These are phyloP conservation scores for Lucilia sericata DNA, from an alignment of 1,140 invertebrate genomes.

Conservation along the genomic window DNA sequence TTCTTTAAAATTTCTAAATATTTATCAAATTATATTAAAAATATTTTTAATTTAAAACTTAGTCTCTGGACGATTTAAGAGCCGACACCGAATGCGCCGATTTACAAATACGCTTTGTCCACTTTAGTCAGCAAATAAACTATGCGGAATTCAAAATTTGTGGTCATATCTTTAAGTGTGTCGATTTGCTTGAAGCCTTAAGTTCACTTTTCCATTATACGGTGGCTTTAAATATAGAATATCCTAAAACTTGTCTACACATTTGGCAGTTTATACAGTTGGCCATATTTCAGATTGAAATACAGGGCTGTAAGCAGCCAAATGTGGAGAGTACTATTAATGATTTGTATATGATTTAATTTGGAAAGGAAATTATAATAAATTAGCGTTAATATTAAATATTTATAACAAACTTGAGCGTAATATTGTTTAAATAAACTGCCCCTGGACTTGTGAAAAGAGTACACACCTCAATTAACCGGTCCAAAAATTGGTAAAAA, in stretches of 20 bases:
- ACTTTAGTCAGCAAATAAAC: not conserved
- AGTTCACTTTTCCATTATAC: slow-evolving; percentile 25
- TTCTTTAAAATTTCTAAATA: not conserved
- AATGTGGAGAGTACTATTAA: slow-evolving; percentile 13
- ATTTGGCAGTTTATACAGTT: slow-evolving; percentile 34
- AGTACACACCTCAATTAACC: too few relatives aligned
- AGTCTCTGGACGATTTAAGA: not conserved
- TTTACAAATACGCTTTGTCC: slow-evolving; percentile 36
- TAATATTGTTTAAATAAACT: too few relatives aligned
- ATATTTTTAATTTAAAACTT: not conserved
- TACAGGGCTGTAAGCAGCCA: not conserved
- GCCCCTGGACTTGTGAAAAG: too few relatives aligned
- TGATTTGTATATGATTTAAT: slow-evolving; percentile 15
- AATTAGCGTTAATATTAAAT: not conserved
- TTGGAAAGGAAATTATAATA: not conserved
- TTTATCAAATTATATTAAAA: not conserved
- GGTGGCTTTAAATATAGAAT: not conserved
- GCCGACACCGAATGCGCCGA: not conserved
- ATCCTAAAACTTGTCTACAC: slow-evolving; percentile 7
- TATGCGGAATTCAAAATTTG: slow-evolving; percentile 18
- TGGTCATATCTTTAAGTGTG: not conserved
- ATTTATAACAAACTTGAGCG: not conserved
- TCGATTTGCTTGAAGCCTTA: not conserved
- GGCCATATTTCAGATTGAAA: slow-evolving; percentile 33
- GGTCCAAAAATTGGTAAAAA: too few relatives aligned